Evolutionary conservation across 2,888 invertebrate genomes (phyloP).

Genomic region (Agonopterix subpropinquella): DNA sequence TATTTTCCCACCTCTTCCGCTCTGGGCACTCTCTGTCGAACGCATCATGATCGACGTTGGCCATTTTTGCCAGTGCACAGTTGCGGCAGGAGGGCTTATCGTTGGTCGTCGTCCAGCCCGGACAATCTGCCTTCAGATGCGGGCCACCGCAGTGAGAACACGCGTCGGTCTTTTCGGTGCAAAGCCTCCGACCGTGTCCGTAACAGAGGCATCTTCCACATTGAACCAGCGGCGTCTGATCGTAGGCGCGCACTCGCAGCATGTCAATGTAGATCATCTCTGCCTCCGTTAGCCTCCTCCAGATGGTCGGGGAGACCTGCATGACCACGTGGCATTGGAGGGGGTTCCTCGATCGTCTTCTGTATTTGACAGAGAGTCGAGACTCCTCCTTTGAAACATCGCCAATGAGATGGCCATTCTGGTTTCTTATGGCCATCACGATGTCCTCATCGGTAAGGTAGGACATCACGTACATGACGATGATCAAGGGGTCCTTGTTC

Average conservation of each 20-base stretch:
- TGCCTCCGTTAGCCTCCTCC: neutral
- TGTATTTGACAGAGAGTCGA: neutral
- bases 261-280: neutral
- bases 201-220: slow-evolving; percentile 3
- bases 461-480: no score
- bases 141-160: slow-evolving; percentile 7
- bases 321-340: slow-evolving; percentile 6
- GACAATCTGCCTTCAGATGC: slow-evolving; percentile 1
- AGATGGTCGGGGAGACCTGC: slow-evolving; percentile 5
- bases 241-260: neutral
- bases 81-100: slow-evolving; percentile 5
- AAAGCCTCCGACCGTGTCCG: slow-evolving; percentile 2
- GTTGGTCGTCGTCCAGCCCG: neutral
- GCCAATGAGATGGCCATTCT: neutral
- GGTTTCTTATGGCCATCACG: no score
- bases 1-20: no score
- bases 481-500: no score
- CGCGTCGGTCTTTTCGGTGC: neutral
- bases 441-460: no score
- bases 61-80: neutral
- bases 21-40: no score
- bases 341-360: slow-evolving; percentile 8
- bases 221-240: slow-evolving; percentile 6
- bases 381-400: neutral
- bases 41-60: no score